phyloP scores from a whole-genome alignment of 2,888 invertebrate species.

The Perithous albicinctus region DNA sequence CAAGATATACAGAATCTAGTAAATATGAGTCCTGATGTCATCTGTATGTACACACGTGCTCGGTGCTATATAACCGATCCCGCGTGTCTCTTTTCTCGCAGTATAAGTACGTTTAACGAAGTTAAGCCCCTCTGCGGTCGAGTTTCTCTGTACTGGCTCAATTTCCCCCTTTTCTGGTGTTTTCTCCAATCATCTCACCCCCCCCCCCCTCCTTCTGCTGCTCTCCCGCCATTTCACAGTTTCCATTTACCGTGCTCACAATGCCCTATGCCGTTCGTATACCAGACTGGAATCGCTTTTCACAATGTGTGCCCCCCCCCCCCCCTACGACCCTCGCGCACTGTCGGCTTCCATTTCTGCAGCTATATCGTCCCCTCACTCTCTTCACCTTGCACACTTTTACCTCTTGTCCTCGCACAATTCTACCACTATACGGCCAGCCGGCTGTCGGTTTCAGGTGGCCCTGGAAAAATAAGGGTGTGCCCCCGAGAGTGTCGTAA shows the following conservation, averaged over 20 bases:
- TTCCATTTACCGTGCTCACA: constrained; percentile 35
- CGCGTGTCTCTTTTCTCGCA: neutral
- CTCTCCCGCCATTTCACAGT: constrained; percentile 26
- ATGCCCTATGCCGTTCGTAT: constrained; percentile 4
- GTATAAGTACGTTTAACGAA: constrained; percentile 13
- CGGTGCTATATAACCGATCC: neutral
- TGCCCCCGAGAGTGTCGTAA: constrained; percentile 57
- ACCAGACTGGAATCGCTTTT: constrained; percentile 24
- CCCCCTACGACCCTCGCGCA: constrained; percentile 27
- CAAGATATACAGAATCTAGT: neutral
- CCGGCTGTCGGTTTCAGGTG: constrained; percentile 62
- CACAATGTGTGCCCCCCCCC: constrained; percentile 12
- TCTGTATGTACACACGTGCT: neutral
- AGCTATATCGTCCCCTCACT: constrained; percentile 8
- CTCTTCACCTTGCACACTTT: neutral
- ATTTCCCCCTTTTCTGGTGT: constrained; percentile 7
- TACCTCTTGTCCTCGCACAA: constrained; percentile 25
- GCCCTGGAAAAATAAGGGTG: constrained; percentile 59
- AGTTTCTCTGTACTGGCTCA: constrained; percentile 24
- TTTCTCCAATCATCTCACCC: constrained; percentile 11
- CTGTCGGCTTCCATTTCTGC: constrained; percentile 32
- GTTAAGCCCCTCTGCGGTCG: constrained; percentile 27
- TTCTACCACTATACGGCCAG: constrained; percentile 12
- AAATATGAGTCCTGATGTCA: neutral
- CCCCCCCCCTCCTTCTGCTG: constrained; percentile 8